These are phyloP conservation scores for Nesidiocoris tenuis DNA, from an alignment of 2,888 invertebrate species.

Conservation along the genomic window DNA sequence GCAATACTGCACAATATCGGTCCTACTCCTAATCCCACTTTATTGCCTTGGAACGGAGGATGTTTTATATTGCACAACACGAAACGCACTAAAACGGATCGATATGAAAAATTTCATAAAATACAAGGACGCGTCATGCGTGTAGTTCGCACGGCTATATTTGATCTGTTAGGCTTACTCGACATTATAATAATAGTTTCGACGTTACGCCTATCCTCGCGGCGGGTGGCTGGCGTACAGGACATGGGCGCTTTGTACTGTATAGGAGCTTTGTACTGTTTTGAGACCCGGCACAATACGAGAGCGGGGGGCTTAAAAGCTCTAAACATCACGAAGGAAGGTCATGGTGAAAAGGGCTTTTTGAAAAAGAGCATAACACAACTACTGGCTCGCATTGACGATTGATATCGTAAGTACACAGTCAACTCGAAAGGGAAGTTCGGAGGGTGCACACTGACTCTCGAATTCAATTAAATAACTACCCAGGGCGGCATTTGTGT, in stretches of 20 bases:
- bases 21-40: neutral
- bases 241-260: neutral
- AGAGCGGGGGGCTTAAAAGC: neutral
- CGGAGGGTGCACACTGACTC: slow-evolving; percentile 28
- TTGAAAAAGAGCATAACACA: neutral
- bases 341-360: neutral
- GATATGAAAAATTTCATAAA: slow-evolving; percentile 23
- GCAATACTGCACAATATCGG: slow-evolving; percentile 7
- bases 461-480: slow-evolving; percentile 42
- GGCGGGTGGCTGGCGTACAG: neutral
- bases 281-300: neutral
- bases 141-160: neutral
- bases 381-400: neutral
- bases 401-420: neutral
- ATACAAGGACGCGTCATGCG: neutral
- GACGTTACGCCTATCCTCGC: neutral
- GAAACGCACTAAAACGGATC: neutral
- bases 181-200: neutral
- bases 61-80: neutral
- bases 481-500: slow-evolving; percentile 39
- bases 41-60: slow-evolving; percentile 10
- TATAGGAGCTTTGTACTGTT: neutral
- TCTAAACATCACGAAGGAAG: neutral
- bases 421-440: slow-evolving; percentile 7
- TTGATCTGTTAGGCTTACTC: neutral